Base-by-base conservation (phyloP, 2,113 vertebrate genomes). In the Pholis gunnellus region DNA sequence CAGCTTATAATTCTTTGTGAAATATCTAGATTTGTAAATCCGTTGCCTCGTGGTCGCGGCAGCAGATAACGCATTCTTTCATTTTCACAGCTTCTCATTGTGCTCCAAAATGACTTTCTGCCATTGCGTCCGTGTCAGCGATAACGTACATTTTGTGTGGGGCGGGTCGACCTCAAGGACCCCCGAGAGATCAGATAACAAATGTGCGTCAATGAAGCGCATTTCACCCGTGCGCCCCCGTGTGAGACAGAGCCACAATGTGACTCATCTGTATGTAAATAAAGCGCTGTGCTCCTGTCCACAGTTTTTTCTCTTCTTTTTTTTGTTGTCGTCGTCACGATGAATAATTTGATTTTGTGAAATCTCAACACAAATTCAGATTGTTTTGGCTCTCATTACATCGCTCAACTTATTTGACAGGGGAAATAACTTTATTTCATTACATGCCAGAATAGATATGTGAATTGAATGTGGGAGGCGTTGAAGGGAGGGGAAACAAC, bases 241-340 rank as follows among this genome's bases (percentile, higher is more conserved):
- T 50, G 40, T 66, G 9, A 66, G 40, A 76, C 20, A 52, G 36
- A 5, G 34, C 63, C 56, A 83, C 79, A 88, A 72, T 84, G 69
- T 66, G 75, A 61, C 82, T 88, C 63, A 87, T 90, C 83, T 91
- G 68, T 86, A 94, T 91, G 87, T 86, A 88, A 91, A 92, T 88
- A 88, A 67, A 72, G 40, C 34, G 22, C 54, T 68, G 34, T 17
- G 27, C 69, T 59, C 42, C 46, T 72, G 40, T 80, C 69, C 56
- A 4, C 56, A 4, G 54, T 60, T 75, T 71, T 82, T 79, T 77
- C 25, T 65, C 72, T 83, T 61, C 81, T 74, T 44, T 15, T 44
- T 10, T 46, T 44, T 48, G 46, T 48, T 5, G 46, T 18, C 5
- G 46, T 48, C 68, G n/a, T 82, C 46, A 34, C 11, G 5, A 75